Percentiles rank a stretch among this genome's conserved stretches.
Conservation (phyloP, 2,797 vertebrate species). For the Gymnothorax reevesii region DNA sequence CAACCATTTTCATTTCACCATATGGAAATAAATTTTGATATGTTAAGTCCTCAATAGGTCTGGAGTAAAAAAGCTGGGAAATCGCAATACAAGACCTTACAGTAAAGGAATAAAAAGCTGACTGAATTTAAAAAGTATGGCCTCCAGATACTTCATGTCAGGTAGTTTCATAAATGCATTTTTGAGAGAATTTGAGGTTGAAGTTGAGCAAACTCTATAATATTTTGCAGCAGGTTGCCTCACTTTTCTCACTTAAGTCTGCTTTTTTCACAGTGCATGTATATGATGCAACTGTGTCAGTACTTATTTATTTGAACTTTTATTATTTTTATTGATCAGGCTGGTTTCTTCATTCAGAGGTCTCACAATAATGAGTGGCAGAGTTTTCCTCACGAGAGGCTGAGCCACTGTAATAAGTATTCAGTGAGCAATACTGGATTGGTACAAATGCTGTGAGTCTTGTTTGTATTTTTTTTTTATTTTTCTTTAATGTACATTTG, state of each 20-base stretch:
- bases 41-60: not conserved
- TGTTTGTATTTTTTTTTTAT: constrained; percentile 30
- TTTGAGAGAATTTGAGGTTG: too few species aligned
- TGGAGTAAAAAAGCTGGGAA: not conserved
- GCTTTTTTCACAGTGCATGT: too few species aligned
- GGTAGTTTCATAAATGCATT: too few species aligned
- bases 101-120: too few species aligned
- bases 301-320: not conserved
- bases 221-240: too few species aligned
- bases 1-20: too few species aligned
- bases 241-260: too few species aligned
- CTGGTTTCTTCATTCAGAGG: not conserved
- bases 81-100: not conserved
- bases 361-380: not conserved
- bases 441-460: constrained; percentile 56
- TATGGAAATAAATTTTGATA: not conserved
- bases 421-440: constrained; percentile 71
- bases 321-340: not conserved
- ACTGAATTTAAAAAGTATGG: too few species aligned
- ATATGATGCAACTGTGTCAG: not conserved
- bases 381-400: constrained; percentile 38
- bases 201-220: too few species aligned
- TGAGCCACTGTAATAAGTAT: constrained; percentile 70
- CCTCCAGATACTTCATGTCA: too few species aligned
- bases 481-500: constrained; percentile 20